Evolutionary conservation across 2,888 invertebrate genomes (phyloP).

Genomic region (Lapara coniferarum): DNA sequence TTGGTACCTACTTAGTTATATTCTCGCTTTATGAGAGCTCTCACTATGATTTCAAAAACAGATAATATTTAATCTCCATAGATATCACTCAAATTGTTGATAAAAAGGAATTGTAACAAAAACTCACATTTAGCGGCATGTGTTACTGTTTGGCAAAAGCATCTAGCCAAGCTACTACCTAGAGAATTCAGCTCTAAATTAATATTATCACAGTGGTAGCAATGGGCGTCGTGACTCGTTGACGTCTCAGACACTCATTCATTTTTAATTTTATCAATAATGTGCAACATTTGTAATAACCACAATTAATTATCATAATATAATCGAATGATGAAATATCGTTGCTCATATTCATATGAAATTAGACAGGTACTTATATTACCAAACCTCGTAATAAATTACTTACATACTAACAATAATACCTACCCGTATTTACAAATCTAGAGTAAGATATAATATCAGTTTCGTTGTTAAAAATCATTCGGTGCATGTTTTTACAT

Average conservation of each 20-base stretch:
- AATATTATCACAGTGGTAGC: constrained; percentile 18
- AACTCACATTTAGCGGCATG: too few species aligned
- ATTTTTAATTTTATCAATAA: background rate
- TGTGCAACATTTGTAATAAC: background rate
- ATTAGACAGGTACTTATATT: background rate
- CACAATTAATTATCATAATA: background rate
- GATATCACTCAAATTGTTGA: too few species aligned
- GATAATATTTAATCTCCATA: too few species aligned
- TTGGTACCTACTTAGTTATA: too few species aligned
- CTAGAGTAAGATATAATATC: background rate
- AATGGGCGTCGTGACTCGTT: background rate
- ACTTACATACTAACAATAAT: constrained; percentile 1
- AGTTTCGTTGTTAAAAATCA: background rate
- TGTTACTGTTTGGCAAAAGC: too few species aligned
- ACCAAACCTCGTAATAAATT: background rate
- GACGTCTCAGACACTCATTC: background rate
- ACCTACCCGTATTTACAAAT: constrained; percentile 21
- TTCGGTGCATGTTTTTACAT: too few species aligned
- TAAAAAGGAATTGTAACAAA: too few species aligned
- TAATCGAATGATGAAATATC: background rate
- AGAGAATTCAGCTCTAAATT: background rate
- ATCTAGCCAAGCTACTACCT: background rate
- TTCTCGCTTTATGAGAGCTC: too few species aligned
- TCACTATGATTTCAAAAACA: too few species aligned
- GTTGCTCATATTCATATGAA: background rate